Conservation (phyloP, 2,888 invertebrate species). For the Endotricha flammealis region DNA sequence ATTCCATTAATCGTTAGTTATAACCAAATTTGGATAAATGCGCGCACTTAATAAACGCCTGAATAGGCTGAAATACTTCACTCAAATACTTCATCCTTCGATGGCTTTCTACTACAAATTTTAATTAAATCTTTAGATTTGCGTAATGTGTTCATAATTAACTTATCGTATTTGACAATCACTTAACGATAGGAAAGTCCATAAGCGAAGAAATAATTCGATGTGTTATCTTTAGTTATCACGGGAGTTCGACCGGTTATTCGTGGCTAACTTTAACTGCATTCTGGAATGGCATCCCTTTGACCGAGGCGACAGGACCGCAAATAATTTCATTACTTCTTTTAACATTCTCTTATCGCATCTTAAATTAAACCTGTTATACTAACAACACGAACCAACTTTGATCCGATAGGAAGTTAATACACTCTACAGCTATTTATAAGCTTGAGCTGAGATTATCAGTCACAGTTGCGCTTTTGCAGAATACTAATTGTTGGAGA, state of each 20-base stretch:
- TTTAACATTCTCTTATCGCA: slow-evolving; percentile 1
- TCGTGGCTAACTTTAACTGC: slow-evolving; percentile 21
- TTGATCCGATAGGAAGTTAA: not conserved
- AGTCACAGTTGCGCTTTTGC: not conserved
- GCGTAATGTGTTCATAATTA: not conserved
- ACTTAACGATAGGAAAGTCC: not conserved
- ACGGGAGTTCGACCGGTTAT: slow-evolving; percentile 22
- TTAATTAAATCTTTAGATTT: not conserved
- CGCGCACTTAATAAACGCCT: too few species aligned
- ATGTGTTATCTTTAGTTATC: slow-evolving; percentile 8
- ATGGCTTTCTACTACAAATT: not conserved
- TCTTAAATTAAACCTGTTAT: slow-evolving; percentile 2
- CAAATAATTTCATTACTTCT: slow-evolving; percentile 19
- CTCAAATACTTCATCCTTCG: not conserved
- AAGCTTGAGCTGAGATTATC: not conserved
- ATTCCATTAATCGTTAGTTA: too few species aligned
- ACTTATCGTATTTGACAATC: not conserved
- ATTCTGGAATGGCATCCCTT: slow-evolving; percentile 23
- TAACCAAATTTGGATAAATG: too few species aligned
- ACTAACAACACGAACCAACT: slow-evolving; percentile 5
- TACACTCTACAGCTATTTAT: not conserved
- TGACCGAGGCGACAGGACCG: slow-evolving; percentile 17
- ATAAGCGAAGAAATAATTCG: slow-evolving; percentile 1
- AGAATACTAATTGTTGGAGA: slow-evolving; percentile 14
- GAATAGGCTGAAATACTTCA: too few species aligned